These are phyloP conservation scores for Macrotis lagotis DNA, from an alignment of 2,113 vertebrate species.

Conservation along the genomic window DNA sequence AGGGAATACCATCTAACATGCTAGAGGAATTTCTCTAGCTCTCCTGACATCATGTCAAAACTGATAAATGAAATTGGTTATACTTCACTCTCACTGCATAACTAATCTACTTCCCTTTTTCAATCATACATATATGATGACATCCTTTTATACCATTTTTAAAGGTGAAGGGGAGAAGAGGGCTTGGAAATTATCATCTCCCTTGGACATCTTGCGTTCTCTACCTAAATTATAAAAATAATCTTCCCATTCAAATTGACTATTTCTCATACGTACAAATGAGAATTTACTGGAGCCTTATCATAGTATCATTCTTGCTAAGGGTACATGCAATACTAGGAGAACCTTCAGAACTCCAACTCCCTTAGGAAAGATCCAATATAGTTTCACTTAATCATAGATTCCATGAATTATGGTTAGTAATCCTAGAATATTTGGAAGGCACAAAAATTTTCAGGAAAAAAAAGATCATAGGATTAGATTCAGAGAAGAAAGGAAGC, in stretches of 20 bases:
- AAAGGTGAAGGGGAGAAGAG: neutral
- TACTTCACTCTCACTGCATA: neutral
- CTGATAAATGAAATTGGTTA: neutral
- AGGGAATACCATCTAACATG: neutral
- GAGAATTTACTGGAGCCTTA: neutral
- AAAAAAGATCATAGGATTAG: neutral
- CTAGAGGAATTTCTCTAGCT: neutral
- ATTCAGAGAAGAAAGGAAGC: neutral
- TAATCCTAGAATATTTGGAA: neutral
- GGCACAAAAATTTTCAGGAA: neutral
- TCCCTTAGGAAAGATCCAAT: neutral
- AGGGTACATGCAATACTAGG: neutral
- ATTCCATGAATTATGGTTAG: neutral
- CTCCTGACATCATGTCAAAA: neutral
- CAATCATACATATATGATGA: neutral
- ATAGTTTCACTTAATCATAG: neutral
- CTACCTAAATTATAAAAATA: neutral
- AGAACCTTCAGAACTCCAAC: neutral
- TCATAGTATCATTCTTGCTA: neutral
- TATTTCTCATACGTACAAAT: neutral
- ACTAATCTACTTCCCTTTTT: neutral
- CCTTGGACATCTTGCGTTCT: neutral
- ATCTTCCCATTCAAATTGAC: neutral
- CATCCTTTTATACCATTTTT: neutral
- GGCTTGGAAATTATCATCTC: neutral